Evolutionary conservation across 2,113 vertebrate genomes (phyloP).

Genomic region (Otolemur garnettii): DNA sequence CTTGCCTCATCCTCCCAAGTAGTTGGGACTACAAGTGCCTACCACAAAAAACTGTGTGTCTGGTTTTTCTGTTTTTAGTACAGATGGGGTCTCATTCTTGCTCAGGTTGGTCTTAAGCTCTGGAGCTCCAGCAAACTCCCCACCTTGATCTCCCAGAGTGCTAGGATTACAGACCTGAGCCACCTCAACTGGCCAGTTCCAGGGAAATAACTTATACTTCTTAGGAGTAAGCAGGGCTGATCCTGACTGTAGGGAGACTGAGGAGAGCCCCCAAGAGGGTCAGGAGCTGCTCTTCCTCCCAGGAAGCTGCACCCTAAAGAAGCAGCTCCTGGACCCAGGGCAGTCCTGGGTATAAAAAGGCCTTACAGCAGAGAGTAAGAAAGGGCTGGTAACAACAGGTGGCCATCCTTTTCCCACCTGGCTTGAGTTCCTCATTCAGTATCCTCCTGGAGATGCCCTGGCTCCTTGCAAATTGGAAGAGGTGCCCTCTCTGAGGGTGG

Average conservation of each 20-base stretch:
- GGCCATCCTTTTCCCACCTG: background rate
- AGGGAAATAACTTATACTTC: background rate
- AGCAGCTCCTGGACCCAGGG: rapidly evolving
- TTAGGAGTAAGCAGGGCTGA: background rate
- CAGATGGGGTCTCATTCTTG: too few relatives aligned
- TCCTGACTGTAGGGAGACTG: background rate
- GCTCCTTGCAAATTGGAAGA: background rate
- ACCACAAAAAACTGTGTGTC: too few relatives aligned
- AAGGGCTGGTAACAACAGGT: background rate
- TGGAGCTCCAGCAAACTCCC: too few relatives aligned
- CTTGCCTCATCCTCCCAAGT: too few relatives aligned
- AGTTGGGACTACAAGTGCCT: too few relatives aligned
- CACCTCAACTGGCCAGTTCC: background rate
- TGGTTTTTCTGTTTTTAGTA: too few relatives aligned
- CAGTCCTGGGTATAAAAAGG: background rate
- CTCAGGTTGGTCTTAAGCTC: too few relatives aligned
- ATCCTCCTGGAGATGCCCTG: background rate
- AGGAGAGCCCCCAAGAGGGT: rapidly evolving
- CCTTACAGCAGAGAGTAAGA: background rate
- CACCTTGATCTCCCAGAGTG: too few relatives aligned
- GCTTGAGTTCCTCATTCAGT: background rate
- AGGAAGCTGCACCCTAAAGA: background rate
- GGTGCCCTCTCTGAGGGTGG: background rate
- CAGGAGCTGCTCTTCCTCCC: background rate
- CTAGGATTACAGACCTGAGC: too few relatives aligned